Evolutionary conservation across 2,797 vertebrate species (phyloP), one percentile per base, ranked within the genome.

Genomic region (Poliocrania exsul): DNA sequence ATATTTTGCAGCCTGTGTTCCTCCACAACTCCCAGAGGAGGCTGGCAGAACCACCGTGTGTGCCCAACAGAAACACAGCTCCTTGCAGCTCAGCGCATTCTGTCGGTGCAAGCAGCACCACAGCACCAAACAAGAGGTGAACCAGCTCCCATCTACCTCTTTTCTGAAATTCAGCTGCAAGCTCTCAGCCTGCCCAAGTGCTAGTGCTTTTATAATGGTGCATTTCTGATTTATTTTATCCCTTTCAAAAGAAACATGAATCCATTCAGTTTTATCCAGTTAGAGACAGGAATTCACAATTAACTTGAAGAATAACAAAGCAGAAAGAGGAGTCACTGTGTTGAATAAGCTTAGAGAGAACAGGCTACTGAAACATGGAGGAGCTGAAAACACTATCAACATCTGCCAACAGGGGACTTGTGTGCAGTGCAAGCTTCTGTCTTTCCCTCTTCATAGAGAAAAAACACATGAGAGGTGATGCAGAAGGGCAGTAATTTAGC

Each of bases 121-220:
- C 37, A 51, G 53, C 51, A 80, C 20, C 88, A 71, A 71, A 61
- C 23, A 70, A 58, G 74, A 74, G 67, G 64, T 64, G 62, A 91
- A 78, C 19, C 10, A 60, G 49, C 46, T 72, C 37, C 38, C 37
- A 60, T 42, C 37, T 60, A 64, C 19, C 35, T 70, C 62, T 56
- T 23, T 72, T 49, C 38, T 53, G 40, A 89, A 94, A 93, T 28
- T 83, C 75, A 89, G 38, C 86, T 93, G 74, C 74, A 89, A 89
- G 42, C 71, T 82, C 84, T 91, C 79, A 78, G 74, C 33, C 19
- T 46, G 89, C 42, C 56, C 26, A 78, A 62, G 60, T 62, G 73
- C 38, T 86, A 78, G 33, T 51, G 66, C 38, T 49, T 84, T 64
- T 7, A 51, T 31, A 75, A 44, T 19, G 31, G 54, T 44, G 47